phyloP scores from a whole-genome alignment of 2,113 vertebrate genomes.

The Tachycineta bicolor region DNA sequence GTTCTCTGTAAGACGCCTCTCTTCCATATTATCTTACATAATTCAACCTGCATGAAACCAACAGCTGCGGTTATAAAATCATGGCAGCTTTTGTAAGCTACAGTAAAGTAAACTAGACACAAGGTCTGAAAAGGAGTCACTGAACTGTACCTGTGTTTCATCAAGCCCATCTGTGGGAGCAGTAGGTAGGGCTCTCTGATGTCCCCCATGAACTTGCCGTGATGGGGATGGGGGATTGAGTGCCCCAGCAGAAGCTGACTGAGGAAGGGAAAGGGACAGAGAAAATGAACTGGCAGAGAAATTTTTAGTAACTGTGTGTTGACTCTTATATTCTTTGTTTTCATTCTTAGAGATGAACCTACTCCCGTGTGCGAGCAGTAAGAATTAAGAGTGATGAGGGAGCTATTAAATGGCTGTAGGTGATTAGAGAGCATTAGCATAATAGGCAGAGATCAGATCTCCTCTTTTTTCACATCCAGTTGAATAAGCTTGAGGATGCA shows the following conservation, averaged over 20 bases:
- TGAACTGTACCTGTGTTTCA: background rate
- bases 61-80: background rate
- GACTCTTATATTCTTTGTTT: background rate
- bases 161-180: background rate
- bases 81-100: background rate
- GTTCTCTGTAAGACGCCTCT: background rate
- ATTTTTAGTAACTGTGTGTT: background rate
- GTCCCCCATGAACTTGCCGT: background rate
- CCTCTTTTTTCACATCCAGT: background rate
- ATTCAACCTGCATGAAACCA: background rate
- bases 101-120: background rate
- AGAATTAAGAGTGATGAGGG: background rate
- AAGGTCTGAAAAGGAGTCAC: background rate
- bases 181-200: background rate
- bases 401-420: slow-evolving; percentile 13
- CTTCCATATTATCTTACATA: background rate
- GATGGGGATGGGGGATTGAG: too few relatives aligned
- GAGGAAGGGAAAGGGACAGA: background rate
- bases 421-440: background rate
- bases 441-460: background rate
- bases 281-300: background rate
- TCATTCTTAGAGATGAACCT: background rate
- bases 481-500: background rate
- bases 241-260: background rate
- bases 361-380: background rate